Conservation (phyloP, 2,797 vertebrate genomes). For the Brachyalestes nurse region DNA sequence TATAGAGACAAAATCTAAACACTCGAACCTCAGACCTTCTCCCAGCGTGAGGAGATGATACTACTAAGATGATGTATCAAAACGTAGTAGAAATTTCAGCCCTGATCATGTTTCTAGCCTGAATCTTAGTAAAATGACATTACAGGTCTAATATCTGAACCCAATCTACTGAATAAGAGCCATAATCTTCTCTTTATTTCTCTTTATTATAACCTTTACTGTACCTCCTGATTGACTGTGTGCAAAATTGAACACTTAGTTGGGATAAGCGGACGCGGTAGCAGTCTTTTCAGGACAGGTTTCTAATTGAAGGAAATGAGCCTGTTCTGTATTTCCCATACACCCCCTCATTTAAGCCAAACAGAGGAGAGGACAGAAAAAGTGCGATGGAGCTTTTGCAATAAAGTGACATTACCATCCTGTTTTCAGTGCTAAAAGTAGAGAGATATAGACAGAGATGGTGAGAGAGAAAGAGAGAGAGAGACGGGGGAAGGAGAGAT, state of each 20-base stretch:
- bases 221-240: slow-evolving; percentile 31
- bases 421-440: slow-evolving; percentile 58
- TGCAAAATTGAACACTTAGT: slow-evolving; percentile 46
- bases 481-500: slow-evolving; percentile 23
- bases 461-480: slow-evolving; percentile 18
- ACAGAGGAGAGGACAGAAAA: slow-evolving; percentile 56
- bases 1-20: too few relatives aligned
- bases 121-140: not conserved
- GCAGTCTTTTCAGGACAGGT: slow-evolving; percentile 56
- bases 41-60: too few relatives aligned
- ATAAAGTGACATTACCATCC: slow-evolving; percentile 69
- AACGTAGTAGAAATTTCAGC: not conserved
- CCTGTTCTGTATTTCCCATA: slow-evolving; percentile 60
- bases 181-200: slow-evolving; percentile 23
- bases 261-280: not conserved
- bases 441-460: slow-evolving; percentile 53
- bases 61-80: too few relatives aligned
- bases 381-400: slow-evolving; percentile 62
- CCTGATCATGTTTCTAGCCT: slow-evolving; percentile 15
- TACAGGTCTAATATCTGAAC: not conserved
- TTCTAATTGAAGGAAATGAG: slow-evolving; percentile 76
- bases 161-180: slow-evolving; percentile 12
- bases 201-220: slow-evolving; percentile 25
- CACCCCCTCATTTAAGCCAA: slow-evolving; percentile 52
- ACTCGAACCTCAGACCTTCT: too few relatives aligned